phyloP scores from a whole-genome alignment of 2,888 invertebrate species.

The Eupithecia subumbrata region DNA sequence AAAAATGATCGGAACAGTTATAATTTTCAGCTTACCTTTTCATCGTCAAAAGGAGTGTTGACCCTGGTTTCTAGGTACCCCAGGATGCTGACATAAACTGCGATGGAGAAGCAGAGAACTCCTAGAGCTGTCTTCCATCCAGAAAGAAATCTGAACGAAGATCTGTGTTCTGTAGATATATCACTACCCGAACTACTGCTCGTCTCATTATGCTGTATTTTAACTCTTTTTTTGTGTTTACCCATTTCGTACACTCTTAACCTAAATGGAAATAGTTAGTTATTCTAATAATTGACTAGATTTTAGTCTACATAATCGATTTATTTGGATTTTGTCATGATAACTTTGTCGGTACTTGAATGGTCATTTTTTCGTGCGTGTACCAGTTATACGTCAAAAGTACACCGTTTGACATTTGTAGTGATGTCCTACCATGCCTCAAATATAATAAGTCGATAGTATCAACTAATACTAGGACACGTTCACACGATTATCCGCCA shows the following conservation, averaged over 20 bases:
- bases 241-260: conserved; percentile 58
- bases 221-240: conserved; percentile 63
- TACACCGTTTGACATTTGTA: not conserved
- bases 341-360: conserved; percentile 3
- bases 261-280: conserved; percentile 21
- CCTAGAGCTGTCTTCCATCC: conserved; percentile 86
- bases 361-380: not conserved
- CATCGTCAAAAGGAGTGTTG: conserved; percentile 91
- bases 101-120: conserved; percentile 86
- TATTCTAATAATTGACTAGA: conserved; percentile 53
- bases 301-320: conserved; percentile 40
- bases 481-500: not conserved
- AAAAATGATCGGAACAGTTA: conserved; percentile 25
- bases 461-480: not conserved
- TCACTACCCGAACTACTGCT: conserved; percentile 69
- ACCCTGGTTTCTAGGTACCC: conserved; percentile 95
- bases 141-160: conserved; percentile 59
- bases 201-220: conserved; percentile 59
- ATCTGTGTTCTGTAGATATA: conserved; percentile 45
- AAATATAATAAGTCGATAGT: not conserved
- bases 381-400: not conserved
- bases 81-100: conserved; percentile 89
- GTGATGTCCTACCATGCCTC: not conserved
- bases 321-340: not conserved
- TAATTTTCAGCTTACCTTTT: conserved; percentile 82